These are phyloP conservation scores for Remorina albescens DNA, from an alignment of 2,797 vertebrate genomes.

Conservation along the genomic window DNA sequence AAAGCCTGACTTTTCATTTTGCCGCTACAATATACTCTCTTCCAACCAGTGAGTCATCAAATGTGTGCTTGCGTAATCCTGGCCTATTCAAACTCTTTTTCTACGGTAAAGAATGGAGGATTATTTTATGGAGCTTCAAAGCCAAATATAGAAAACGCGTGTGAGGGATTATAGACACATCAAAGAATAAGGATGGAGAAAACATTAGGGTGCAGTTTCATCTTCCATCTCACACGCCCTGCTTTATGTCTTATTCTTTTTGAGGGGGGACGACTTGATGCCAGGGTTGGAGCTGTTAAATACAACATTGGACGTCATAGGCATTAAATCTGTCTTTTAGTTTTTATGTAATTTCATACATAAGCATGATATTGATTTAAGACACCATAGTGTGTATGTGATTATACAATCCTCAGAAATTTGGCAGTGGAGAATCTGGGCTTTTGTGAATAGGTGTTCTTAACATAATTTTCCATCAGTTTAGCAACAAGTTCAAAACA, in stretches of 20 bases:
- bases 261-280: conserved; percentile 5
- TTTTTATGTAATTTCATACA: conserved; percentile 2
- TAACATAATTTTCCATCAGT: neutral
- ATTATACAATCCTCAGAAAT: neutral
- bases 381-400: neutral
- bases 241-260: conserved; percentile 1
- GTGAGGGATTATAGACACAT: conserved; percentile 80
- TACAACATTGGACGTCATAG: neutral
- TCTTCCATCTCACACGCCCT: conserved; percentile 45
- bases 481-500: conserved; percentile 1
- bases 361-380: neutral
- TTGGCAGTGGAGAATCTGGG: neutral
- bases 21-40: conserved; percentile 20
- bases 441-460: neutral
- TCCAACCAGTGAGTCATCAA: conserved; percentile 49
- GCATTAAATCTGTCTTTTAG: neutral
- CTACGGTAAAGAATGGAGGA: conserved; percentile 72
- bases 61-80: conserved; percentile 63
- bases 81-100: conserved; percentile 71
- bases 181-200: conserved; percentile 74
- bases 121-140: conserved; percentile 75
- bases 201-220: conserved; percentile 51
- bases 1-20: conserved; percentile 19
- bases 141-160: conserved; percentile 77
- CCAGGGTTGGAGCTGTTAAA: neutral